phyloP scores from a whole-genome alignment of 2,888 invertebrate genomes.

The Eledone cirrhosa region DNA sequence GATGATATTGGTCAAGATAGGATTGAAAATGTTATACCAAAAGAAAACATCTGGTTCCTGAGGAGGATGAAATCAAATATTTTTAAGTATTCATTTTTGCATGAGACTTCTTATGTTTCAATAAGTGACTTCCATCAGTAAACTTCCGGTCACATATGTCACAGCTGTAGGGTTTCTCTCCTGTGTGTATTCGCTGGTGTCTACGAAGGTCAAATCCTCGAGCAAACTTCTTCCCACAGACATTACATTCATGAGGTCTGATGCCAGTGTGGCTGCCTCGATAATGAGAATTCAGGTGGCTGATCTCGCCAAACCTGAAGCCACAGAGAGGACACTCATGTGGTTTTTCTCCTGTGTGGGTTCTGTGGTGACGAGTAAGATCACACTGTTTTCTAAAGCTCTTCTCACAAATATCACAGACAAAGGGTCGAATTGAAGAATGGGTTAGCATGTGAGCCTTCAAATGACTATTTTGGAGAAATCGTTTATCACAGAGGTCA shows the following conservation, averaged over 20 bases:
- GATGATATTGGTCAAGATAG: too few species aligned
- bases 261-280: constrained; percentile 10
- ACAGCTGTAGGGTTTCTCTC: constrained; percentile 1
- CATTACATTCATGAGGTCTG: not conserved
- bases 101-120: not conserved
- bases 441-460: not conserved
- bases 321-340: not conserved
- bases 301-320: not conserved
- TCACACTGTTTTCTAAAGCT: constrained; percentile 1
- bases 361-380: not conserved
- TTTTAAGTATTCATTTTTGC: not conserved
- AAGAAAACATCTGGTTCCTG: too few species aligned
- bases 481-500: constrained; percentile 1
- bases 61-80: too few species aligned
- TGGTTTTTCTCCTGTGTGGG: not conserved
- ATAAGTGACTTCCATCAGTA: not conserved
- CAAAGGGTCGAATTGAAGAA: not conserved
- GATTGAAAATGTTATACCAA: too few species aligned
- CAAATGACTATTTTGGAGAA: constrained; percentile 14
- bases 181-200: not conserved
- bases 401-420: constrained; percentile 9
- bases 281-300: constrained; percentile 8
- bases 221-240: constrained; percentile 1
- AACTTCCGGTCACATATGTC: not conserved
- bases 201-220: constrained; percentile 16